A percentile compares a stretch with the other conserved stretches of the same genome.
Evolutionary conservation across 1,140 invertebrate species (phyloP).

Genomic region (Solenopsis invicta): DNA sequence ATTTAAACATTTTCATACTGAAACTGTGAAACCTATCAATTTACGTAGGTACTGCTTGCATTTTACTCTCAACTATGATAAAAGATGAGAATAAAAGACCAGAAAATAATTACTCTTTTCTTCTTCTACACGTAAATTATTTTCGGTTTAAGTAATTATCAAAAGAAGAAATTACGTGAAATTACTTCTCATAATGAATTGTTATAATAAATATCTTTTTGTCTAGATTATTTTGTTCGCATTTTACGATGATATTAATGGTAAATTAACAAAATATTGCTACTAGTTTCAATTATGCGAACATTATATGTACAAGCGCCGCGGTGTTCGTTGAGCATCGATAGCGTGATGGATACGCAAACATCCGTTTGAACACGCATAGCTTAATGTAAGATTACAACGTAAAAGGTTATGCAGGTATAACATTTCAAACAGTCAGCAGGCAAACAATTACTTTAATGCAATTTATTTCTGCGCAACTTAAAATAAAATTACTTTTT

Average conservation of each 20-base stretch:
- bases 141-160: neutral
- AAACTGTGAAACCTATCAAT: neutral
- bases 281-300: constrained; percentile 13
- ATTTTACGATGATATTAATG: neutral
- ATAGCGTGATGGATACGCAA: neutral
- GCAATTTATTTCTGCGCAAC: neutral
- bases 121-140: neutral
- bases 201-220: neutral
- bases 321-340: neutral
- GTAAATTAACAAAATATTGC: neutral
- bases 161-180: neutral
- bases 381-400: neutral
- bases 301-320: neutral
- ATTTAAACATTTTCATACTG: neutral
- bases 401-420: neutral
- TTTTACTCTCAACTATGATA: neutral
- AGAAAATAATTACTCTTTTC: neutral
- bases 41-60: neutral
- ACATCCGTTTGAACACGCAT: neutral
- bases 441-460: neutral
- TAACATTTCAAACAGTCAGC: neutral
- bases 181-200: neutral
- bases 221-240: neutral
- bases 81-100: neutral
- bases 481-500: neutral